Percentiles rank a stretch among this genome's conserved stretches.
Evolutionary conservation across 1,140 invertebrate species (phyloP).

Genomic region (Lasioglossum baleicum): DNA sequence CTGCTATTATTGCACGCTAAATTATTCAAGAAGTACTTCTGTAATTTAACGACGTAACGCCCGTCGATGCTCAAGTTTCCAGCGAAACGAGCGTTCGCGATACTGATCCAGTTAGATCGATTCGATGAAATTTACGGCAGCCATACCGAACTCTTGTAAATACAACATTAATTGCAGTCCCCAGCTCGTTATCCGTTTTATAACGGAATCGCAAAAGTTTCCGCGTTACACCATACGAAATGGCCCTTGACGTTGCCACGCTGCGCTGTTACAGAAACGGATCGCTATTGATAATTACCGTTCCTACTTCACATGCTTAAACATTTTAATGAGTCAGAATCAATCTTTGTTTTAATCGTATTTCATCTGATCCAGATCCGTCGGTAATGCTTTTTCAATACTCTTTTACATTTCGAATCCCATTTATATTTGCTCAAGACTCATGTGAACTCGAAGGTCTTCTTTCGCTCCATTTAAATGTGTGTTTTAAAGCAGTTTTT

Average conservation of each 20-base stretch:
- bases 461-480: neutral
- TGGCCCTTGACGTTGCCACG: too few relatives aligned
- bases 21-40: neutral
- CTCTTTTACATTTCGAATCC: too few relatives aligned
- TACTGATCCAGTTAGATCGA: neutral
- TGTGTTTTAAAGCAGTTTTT: neutral
- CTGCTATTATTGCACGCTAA: constrained; percentile 9
- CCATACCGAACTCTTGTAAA: too few relatives aligned
- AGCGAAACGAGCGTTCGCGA: neutral
- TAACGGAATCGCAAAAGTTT: too few relatives aligned
- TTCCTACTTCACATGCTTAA: too few relatives aligned
- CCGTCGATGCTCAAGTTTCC: neutral
- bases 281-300: too few relatives aligned
- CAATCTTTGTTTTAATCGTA: too few relatives aligned
- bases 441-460: neutral
- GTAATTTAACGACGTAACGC: neutral
- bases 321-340: too few relatives aligned
- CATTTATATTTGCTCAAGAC: neutral
- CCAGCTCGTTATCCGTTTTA: neutral
- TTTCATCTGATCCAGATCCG: too few relatives aligned
- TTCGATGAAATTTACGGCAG: neutral
- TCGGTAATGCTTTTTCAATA: too few relatives aligned
- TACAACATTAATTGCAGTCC: neutral
- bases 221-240: too few relatives aligned
- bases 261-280: too few relatives aligned